Evolutionary conservation across 2,888 invertebrate genomes (phyloP), one percentile per base, ranked within the genome.

Genomic region (Agrochola lota): DNA sequence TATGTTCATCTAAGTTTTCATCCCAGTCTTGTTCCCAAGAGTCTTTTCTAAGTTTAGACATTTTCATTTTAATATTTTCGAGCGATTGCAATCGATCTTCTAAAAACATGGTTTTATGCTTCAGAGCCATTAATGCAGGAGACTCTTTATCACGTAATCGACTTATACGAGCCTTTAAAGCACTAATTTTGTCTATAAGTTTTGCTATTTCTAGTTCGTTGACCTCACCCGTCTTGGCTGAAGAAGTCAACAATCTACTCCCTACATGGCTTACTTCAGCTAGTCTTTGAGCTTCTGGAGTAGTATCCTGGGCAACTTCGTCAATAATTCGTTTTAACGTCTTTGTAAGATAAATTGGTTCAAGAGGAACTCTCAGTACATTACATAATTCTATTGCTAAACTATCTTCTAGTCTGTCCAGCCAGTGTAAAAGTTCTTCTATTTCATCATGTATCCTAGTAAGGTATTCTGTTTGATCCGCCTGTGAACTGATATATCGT

Each of bases 341-440:
- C 68, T 84, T 90, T 55, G 83, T 83, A 23, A 93, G 90, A 20
- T 89, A 81, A n/a, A 20, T 77, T n/a, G 84, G 75, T 43, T 79
- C 49, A 20, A 89, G 30, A 26, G 90, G 85, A 17, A 75, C 49
- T 74, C 86, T 57, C 8, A 92, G 71, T 7, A 90, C 68, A 84
- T 89, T 90, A 77, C 84, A 83, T 5, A 90, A 83, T 60, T 89
- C 86, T 46, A 87, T 66, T n/a, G 90, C 89, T 74, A 93, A 77
- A 80, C 87, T 80, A 71, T 92, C 89, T 52, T 92, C 77, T 46
- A 92, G 75, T 68, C 60, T 86, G 55, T 93, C 93, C n/a, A 93
- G 68, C 93, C 93, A 93, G 77, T 88, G 87, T 63, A 92, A 78
- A n/a, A 93, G 89, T 81, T 93, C 93, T 73, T 93, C 89, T 69